Evolutionary conservation across 2,113 vertebrate species (phyloP), one percentile per base, ranked within the genome.

Genomic region (Casuarius casuarius): DNA sequence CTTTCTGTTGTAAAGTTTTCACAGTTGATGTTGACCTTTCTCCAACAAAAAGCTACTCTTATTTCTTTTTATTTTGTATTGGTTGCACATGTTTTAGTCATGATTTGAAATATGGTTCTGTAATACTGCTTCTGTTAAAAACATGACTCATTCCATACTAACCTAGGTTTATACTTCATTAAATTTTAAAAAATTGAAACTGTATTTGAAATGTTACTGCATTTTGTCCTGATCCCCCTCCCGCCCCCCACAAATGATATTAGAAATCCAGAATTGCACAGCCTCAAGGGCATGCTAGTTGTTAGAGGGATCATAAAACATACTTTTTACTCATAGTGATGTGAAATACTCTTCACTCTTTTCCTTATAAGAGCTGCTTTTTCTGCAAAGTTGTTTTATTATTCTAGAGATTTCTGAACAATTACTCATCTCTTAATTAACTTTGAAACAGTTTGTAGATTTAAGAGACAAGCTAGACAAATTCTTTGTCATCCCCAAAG

Each of bases 121-220:
- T 89, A 66, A 95, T 97, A 88, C 61, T 95, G 89, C 93, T 80
- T 88, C 92, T 93, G 73, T 92, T 97, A 96, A 97, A 96, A 96
- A 73, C 56, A 68, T 95, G 94, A 97, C 83, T 96, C 94, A 94
- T 93, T 95, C 72, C 74, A 15, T 93, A 91, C 96, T 97, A 97
- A 97, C 95, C 80, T 93, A 94, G 72, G 93, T 86, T 95, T 92
- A 89, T 90, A 97, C 93, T 93, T 96, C 88, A 96, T 97, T 95
- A 97, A 95, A 96, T 77, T 94, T 97, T 97, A 96, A 96, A 97
- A 94, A 94, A 92, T 61, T 72, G 89, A 75, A 90, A 38, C 77
- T 92, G 61, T 79, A 61, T 89, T 91, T 95, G 92, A 94, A 96
- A 92, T 86, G 77, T 87, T 95, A n/a, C 72, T 94, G 86, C 73